Base-by-base conservation (phyloP, 2,113 vertebrate genomes). In the Numenius arquata region DNA sequence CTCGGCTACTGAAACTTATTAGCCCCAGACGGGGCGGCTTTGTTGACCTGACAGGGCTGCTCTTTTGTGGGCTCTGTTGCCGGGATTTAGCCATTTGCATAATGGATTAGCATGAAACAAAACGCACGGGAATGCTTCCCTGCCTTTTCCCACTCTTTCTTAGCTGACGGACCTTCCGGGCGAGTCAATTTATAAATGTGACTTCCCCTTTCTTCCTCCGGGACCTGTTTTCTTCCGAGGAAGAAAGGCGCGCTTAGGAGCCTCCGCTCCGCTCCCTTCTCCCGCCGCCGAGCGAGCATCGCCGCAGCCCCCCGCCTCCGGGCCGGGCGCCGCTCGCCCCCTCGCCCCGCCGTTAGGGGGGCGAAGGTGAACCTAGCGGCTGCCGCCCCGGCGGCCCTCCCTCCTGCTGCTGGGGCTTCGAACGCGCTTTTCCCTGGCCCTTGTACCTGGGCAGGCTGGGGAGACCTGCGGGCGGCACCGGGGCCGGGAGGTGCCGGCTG, bases 41-140 rank as follows among this genome's bases (percentile, higher is more conserved):
- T 97, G 97, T 94, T 95, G 92, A 32, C 41, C 62, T 58, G 67
- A 55, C 65, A 50, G 68, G 55, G 85, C 75, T 74, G 95, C 74
- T 94, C 95, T 84, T 87, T 75, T 95, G 97, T 96, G 94, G 62
- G 90, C 95, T 94, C 89, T 45, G 87, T 95, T 94, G 91, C 55
- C 79, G 48, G 85, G 94, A 75, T 85, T 63, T 68, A 58, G 0
- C 5, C 6, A 81, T 97, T 96, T 89, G 70, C 96, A 93, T 92
- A 93, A 93, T 19, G 85, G 68, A 29, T 89, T 58, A 68, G 90
- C 87, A 4, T 12, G 74, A 65, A 91, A 85, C 85, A 74, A 75
- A 29, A 72, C n/a, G n/a, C 65, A 36, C 13, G 20, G 62, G 40
- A 43, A 56, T 6, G 74, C 59, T 50, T 12, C 45, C 59, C 62